Percentiles rank a stretch among this genome's conserved stretches.
Evolutionary conservation across 2,797 vertebrate species (phyloP).

Genomic region (Arnoldichthys spilopterus): DNA sequence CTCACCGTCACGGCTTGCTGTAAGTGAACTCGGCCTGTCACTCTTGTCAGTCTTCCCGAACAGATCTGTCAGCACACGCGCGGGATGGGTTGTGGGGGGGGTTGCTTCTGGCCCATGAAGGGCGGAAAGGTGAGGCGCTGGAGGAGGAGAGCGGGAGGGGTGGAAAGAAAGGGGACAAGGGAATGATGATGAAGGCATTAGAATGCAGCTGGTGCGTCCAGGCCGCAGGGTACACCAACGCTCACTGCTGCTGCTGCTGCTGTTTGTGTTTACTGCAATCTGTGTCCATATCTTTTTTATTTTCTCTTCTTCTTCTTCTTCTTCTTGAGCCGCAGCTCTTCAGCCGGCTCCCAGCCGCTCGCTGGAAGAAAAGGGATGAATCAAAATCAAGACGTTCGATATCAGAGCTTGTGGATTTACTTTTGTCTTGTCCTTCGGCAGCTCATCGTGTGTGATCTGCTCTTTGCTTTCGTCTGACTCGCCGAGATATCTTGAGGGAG

Average conservation of each 20-base stretch:
- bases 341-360: background rate
- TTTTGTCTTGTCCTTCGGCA: background rate
- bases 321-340: slow-evolving; percentile 30
- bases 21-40: slow-evolving; percentile 37
- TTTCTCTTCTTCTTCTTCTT: background rate
- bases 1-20: slow-evolving; percentile 24
- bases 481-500: background rate
- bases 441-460: background rate
- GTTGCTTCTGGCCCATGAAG: slow-evolving; percentile 49
- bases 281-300: slow-evolving; percentile 55
- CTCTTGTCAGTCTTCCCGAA: slow-evolving; percentile 56
- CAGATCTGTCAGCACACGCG: slow-evolving; percentile 57
- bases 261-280: slow-evolving; percentile 62
- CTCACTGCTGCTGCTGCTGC: slow-evolving; percentile 38
- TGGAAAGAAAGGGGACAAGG: slow-evolving; percentile 32
- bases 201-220: slow-evolving; percentile 54
- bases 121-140: slow-evolving; percentile 39
- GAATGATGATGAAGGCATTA: slow-evolving; percentile 55
- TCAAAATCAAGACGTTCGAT: background rate
- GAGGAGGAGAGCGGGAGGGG: slow-evolving; percentile 37
- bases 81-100: background rate
- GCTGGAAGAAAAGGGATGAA: slow-evolving; percentile 39
- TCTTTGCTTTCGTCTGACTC: background rate
- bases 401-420: background rate
- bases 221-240: slow-evolving; percentile 35